These are phyloP conservation scores for Tyto alba DNA, from an alignment of 2,113 vertebrate species.

Conservation along the genomic window DNA sequence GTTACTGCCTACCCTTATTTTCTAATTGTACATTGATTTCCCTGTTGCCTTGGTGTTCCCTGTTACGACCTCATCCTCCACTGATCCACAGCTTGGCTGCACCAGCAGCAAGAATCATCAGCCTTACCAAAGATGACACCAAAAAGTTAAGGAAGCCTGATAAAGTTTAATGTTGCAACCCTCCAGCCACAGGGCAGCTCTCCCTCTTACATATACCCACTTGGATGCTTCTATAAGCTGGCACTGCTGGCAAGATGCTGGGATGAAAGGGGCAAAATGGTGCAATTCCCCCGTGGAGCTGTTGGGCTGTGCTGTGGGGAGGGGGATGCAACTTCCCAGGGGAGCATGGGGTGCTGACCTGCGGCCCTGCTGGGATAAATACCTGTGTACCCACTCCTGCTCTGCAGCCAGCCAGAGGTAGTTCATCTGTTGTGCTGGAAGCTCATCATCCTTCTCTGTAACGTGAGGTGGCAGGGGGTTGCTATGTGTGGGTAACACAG, in stretches of 20 bases:
- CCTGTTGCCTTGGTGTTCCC: not conserved
- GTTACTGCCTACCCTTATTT: not conserved
- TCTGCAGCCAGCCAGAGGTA: accelerated
- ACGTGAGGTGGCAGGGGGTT: accelerated
- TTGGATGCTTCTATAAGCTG: not conserved
- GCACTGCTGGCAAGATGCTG: not conserved
- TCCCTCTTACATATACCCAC: accelerated
- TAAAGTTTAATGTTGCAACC: not conserved
- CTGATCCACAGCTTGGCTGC: not conserved
- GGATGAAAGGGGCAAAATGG: not conserved
- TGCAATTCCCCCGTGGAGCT: not conserved
- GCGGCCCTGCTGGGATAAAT: too few relatives aligned
- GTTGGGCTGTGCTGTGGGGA: not conserved
- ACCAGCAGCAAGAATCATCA: not conserved
- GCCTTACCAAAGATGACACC: not conserved
- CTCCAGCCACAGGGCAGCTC: not conserved
- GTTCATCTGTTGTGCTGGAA: not conserved
- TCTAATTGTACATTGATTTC: not conserved
- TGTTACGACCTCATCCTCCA: accelerated
- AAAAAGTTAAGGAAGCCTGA: not conserved
- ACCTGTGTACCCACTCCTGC: not conserved
- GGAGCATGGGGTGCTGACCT: not conserved
- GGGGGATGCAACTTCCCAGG: accelerated
- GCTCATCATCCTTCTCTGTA: not conserved
- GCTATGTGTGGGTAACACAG: not conserved